A percentile compares a stretch with the other conserved stretches of the same genome.
These are phyloP conservation scores for Sebastes oblongus DNA, from an alignment of 2,797 vertebrate species.

Conservation along the genomic window DNA sequence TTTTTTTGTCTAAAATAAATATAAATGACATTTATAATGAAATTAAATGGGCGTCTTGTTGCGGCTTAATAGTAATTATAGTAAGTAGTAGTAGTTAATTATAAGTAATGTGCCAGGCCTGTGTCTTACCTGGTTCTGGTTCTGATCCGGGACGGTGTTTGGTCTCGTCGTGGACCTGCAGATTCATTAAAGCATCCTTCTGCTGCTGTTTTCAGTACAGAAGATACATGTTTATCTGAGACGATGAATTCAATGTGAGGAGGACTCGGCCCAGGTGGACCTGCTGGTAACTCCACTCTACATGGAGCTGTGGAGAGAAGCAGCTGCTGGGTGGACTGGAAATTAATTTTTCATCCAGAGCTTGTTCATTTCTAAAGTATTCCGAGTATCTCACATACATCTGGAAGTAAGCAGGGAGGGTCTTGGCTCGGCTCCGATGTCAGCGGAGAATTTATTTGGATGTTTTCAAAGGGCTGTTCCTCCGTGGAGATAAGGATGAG, in stretches of 20 bases:
- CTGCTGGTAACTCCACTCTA: background rate
- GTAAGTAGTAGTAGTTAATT: too few relatives aligned
- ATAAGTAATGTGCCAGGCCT: background rate
- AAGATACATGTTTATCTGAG: background rate
- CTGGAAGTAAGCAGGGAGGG: background rate
- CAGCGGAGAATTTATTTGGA: background rate
- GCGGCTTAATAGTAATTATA: too few relatives aligned
- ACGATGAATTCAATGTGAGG: background rate
- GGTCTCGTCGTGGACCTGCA: background rate
- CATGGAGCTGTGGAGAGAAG: background rate
- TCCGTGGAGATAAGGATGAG: background rate
- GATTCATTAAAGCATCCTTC: background rate
- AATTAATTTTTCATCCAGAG: background rate
- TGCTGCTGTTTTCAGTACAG: background rate
- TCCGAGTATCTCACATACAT: background rate
- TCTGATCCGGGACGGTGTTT: background rate
- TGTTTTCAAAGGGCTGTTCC: conserved; percentile 10
- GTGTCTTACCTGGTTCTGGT: background rate
- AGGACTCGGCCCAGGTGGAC: background rate
- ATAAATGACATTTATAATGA: too few relatives aligned
- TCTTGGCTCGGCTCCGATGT: conserved; percentile 1
- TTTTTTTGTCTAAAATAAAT: too few relatives aligned
- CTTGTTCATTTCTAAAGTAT: background rate
- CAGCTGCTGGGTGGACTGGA: background rate
- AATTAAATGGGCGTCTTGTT: too few relatives aligned